Evolutionary conservation across 2,797 vertebrate species (phyloP), one percentile per base, ranked within the genome.

Genomic region (Zalophus californianus): DNA sequence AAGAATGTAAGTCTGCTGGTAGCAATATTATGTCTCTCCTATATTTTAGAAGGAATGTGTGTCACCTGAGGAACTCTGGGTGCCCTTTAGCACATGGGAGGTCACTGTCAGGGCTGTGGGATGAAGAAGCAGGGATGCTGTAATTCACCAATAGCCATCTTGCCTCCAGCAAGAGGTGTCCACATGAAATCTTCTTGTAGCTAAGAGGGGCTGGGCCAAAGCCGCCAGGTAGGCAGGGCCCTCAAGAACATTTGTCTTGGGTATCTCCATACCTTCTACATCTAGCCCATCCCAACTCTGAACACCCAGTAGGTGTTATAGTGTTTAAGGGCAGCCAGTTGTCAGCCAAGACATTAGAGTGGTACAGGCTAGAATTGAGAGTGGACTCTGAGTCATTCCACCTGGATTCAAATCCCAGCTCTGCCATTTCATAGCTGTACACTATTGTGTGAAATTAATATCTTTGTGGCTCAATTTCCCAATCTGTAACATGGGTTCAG

Each of bases 1-100:
- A 41, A 50, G n/a, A 64, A 68, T 0, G 0, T 2, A 16, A 3
- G 10, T 32, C 16, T 29, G 1, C 50, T 48, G 77, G 21, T 2
- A 86, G 79, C 13, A 54, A 38, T 58, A 77, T 62, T 18, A 80
- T 35, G 1, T n/a, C 16, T 35, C 27, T n/a, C 38, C 10, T 84
- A 2, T 0, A 11, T 79, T 52, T 35, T 21, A 35, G 58, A 70
- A 62, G 20, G 48, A 66, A 72, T 41, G 32, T 14, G 20, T 41
- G 23, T 8, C 8, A 11, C 27, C 16, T 27, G 11, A 52, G 62
- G 15, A 62, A 21, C 12, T 12, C 21, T 1, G 2, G 12, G 14
- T 35, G 29, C 15, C 25, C 35, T 54, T 80, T 13, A 50, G 38
- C 35, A 35, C 0, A 0, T n/a, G 23, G 20, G 27, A 79, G 38